These are phyloP conservation scores for Machimus rusticus DNA, from an alignment of 2,888 invertebrate species.

Conservation along the genomic window DNA sequence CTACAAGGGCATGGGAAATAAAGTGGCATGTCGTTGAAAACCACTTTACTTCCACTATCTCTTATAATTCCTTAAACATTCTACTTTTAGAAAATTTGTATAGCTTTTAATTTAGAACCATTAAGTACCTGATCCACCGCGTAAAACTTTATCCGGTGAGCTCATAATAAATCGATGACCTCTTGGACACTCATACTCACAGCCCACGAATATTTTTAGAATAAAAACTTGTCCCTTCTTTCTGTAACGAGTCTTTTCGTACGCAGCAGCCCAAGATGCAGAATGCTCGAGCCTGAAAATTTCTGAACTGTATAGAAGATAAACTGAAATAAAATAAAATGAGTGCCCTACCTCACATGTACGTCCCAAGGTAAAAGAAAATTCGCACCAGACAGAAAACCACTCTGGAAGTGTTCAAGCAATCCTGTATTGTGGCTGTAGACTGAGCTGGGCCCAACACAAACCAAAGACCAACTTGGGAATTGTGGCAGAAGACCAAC, in stretches of 20 bases:
- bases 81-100: too few species aligned
- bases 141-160: conserved; percentile 82
- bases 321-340: background rate
- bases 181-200: conserved; percentile 96
- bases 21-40: conserved; percentile 87
- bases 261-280: conserved; percentile 53
- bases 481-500: conserved; percentile 81
- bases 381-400: conserved; percentile 88
- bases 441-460: conserved; percentile 86
- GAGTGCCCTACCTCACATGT: conserved; percentile 64
- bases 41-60: conserved; percentile 85
- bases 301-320: background rate
- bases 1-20: conserved; percentile 86
- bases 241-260: conserved; percentile 58
- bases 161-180: conserved; percentile 97
- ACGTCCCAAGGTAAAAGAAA: conserved; percentile 95
- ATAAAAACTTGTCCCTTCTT: conserved; percentile 66
- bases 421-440: conserved; percentile 90
- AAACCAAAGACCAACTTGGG: conserved; percentile 89
- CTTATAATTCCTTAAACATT: conserved; percentile 69
- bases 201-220: conserved; percentile 92
- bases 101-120: background rate
- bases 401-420: conserved; percentile 84
- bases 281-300: conserved; percentile 54
- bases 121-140: conserved; percentile 70